Conservation (phyloP, 2,113 vertebrate species). For the Erythrocebus patas region DNA sequence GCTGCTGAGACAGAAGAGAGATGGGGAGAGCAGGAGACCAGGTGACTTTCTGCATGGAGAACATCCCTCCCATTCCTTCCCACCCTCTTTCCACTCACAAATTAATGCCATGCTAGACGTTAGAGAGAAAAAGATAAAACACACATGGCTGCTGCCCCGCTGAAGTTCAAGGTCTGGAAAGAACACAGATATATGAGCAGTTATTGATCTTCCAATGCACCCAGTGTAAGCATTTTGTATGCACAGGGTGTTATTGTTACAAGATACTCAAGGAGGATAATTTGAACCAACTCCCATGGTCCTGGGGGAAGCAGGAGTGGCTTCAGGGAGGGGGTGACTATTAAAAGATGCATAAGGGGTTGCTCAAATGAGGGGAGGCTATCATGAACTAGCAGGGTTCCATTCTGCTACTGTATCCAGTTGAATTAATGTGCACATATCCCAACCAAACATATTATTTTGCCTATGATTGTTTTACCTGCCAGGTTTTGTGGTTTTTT, state of each 20-base stretch:
- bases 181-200: not conserved
- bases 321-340: not conserved
- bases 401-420: accelerated
- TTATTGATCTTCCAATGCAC: not conserved
- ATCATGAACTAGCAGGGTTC: not conserved
- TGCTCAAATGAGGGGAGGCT: not conserved
- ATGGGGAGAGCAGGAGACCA: not conserved
- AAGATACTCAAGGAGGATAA: not conserved
- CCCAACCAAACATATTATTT: not conserved
- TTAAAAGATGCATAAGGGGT: not conserved
- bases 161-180: not conserved
- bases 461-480: not conserved
- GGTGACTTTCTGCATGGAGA: not conserved
- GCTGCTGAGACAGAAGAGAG: not conserved
- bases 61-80: not conserved
- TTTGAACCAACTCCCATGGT: not conserved
- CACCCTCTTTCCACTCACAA: not conserved
- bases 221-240: not conserved
- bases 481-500: not conserved
- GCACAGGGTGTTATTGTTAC: not conserved
- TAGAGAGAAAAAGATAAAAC: not conserved
- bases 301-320: not conserved
- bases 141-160: not conserved
- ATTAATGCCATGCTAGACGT: not conserved
- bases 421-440: not conserved